Percentiles rank a stretch among this genome's conserved stretches.
Conservation (phyloP, 2,797 vertebrate genomes). For the Tragelaphus eurycerus region DNA sequence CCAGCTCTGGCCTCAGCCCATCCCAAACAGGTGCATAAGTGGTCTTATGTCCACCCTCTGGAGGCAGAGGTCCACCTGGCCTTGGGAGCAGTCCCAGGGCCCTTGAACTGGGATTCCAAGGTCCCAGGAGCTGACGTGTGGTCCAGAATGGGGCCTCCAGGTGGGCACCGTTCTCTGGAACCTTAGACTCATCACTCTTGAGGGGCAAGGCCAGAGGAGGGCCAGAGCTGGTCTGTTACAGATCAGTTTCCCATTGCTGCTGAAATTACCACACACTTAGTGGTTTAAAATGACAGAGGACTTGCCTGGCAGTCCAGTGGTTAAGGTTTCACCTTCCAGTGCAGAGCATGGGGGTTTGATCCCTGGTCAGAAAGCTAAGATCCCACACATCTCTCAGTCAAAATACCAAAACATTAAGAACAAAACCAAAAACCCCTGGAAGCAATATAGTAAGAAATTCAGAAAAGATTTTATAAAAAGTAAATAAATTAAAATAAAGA, state of each 20-base stretch:
- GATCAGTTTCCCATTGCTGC: background rate
- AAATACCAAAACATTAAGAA: background rate
- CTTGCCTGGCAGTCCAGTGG: background rate
- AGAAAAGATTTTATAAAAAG: background rate
- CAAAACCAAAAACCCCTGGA: background rate
- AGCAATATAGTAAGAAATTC: background rate
- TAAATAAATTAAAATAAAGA: background rate
- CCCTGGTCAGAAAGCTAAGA: background rate
- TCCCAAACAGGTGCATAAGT: background rate
- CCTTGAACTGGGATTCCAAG: background rate
- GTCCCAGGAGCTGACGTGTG: background rate
- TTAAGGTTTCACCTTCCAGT: background rate
- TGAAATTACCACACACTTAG: background rate
- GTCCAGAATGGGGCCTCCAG: background rate
- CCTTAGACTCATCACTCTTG: background rate
- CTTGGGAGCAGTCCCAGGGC: background rate
- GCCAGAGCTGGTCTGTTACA: background rate
- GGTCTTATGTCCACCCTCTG: rapidly evolving
- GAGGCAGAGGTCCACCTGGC: too few species aligned
- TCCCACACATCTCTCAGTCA: background rate
- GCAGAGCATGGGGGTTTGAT: background rate
- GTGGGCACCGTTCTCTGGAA: background rate
- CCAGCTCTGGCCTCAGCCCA: background rate
- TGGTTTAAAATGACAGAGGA: background rate
- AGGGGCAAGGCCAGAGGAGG: background rate